Evolutionary conservation across 2,797 vertebrate species (phyloP).

Genomic region (Nannoperca australis): DNA sequence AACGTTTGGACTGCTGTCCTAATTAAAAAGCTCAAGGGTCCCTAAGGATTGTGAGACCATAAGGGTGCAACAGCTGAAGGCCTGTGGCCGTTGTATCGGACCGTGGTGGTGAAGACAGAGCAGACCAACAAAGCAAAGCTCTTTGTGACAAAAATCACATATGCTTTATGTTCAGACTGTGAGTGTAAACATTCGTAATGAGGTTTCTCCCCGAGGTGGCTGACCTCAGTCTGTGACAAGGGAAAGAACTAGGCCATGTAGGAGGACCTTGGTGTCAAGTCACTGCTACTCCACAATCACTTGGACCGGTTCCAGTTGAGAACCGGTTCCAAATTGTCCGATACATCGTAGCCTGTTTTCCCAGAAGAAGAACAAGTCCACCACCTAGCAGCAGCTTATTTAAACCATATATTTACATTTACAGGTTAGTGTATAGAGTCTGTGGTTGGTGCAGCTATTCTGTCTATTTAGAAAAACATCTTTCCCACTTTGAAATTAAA

Average conservation of each 20-base stretch:
- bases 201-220: conserved; percentile 29
- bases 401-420: no score
- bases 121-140: conserved; percentile 17
- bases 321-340: no score
- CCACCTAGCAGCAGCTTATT: no score
- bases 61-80: conserved; percentile 17
- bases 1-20: background rate
- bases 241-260: background rate
- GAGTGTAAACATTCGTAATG: conserved; percentile 55
- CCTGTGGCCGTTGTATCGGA: conserved; percentile 7
- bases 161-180: conserved; percentile 26
- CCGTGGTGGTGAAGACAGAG: conserved; percentile 19
- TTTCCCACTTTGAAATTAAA: no score
- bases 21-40: background rate
- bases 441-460: no score
- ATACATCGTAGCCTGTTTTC: no score
- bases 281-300: background rate
- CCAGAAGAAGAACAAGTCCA: no score
- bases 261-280: background rate
- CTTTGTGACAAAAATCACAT: conserved; percentile 44
- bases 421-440: no score
- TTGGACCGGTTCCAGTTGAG: background rate
- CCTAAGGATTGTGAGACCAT: background rate
- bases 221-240: conserved; percentile 9
- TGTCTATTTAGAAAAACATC: no score